Base-by-base conservation (phyloP, 1,140 invertebrate species). In the Aphelinus certus region DNA sequence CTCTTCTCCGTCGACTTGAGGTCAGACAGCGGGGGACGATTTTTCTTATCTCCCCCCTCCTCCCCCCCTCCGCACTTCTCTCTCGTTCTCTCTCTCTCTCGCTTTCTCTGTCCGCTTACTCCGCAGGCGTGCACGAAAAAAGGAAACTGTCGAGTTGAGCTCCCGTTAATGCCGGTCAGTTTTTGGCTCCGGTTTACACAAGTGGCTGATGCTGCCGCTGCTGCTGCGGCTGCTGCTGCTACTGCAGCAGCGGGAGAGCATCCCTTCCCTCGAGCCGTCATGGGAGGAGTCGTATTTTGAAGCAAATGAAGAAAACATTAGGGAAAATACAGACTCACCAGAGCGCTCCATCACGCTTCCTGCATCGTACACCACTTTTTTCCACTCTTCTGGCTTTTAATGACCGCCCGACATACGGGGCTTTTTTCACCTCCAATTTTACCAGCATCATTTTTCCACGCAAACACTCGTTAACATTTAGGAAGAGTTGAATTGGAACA, bases 121-220 rank as follows among this genome's bases (percentile, higher is more conserved):
- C 26, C 26, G 26, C 26, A 26, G 51, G 51, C 9, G 51, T 9
- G 4, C 51, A 53, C 49, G 67, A 45, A 45, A 42, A 45, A 62
- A 43, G 45, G 43, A 62, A 45, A 43, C 4, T 62, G 5, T 62
- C 3, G 43, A 9, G 9, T 53, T 9, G 9, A 53, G 2, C 45
- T 62, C 60, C 60, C 60, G 60, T 62, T 62, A 62, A 62, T 62
- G 42, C 74, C 72, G 79, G 69, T 74, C 78, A 77, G 49, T 57
- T 56, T 45, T 66, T 57, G 60, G 76, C 65, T 79, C 79, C 64
- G 60, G 79, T 80, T 79, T 79, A 80, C 77, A 76, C 79, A 79
- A 80, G 73, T 78, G 60, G 56, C 56, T 57, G 26, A 26, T 26
- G 3, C 56, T 57, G 56, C 56, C 4, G 3, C 47, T 57, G 61